These are phyloP conservation scores for Alosa sapidissima DNA, from an alignment of 2,797 vertebrate species.

Conservation along the genomic window DNA sequence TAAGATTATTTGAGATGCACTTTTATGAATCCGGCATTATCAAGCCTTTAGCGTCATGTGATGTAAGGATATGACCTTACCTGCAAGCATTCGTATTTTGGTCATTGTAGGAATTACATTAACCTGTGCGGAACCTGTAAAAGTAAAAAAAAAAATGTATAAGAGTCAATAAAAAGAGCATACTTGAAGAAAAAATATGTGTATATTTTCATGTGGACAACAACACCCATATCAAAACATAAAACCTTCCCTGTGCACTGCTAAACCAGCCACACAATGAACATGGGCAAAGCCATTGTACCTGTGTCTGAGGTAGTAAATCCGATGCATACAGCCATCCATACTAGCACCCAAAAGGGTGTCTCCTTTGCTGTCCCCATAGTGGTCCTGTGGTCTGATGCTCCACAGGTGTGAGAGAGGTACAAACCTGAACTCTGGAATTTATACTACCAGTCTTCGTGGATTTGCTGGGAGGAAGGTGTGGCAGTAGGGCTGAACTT, in stretches of 20 bases:
- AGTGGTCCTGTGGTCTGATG: constrained; percentile 44
- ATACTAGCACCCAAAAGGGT: constrained; percentile 53
- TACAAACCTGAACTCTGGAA: constrained; percentile 34
- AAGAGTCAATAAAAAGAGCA: constrained; percentile 21
- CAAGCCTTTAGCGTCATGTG: neutral
- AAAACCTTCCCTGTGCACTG: neutral
- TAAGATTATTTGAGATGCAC: neutral
- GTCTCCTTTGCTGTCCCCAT: constrained; percentile 49
- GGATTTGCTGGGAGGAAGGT: constrained; percentile 41
- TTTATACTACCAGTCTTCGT: constrained; percentile 62
- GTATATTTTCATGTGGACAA: neutral
- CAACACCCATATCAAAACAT: constrained; percentile 18
- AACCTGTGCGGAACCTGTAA: constrained; percentile 50
- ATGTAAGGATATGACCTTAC: constrained; percentile 46
- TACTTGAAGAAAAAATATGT: constrained; percentile 33
- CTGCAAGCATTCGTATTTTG: constrained; percentile 52
- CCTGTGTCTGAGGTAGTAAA: constrained; percentile 56
- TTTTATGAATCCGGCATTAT: neutral
- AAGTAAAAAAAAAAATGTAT: neutral
- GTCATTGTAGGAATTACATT: constrained; percentile 48
- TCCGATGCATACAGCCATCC: constrained; percentile 56
- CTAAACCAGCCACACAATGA: neutral
- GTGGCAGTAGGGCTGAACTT: constrained; percentile 42
- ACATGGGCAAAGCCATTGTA: constrained; percentile 26
- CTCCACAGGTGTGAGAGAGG: constrained; percentile 46